Percentiles rank a stretch among this genome's conserved stretches.
Evolutionary conservation across 2,797 vertebrate genomes (phyloP).

Genomic region (Ptychobarbus kaznakovi): DNA sequence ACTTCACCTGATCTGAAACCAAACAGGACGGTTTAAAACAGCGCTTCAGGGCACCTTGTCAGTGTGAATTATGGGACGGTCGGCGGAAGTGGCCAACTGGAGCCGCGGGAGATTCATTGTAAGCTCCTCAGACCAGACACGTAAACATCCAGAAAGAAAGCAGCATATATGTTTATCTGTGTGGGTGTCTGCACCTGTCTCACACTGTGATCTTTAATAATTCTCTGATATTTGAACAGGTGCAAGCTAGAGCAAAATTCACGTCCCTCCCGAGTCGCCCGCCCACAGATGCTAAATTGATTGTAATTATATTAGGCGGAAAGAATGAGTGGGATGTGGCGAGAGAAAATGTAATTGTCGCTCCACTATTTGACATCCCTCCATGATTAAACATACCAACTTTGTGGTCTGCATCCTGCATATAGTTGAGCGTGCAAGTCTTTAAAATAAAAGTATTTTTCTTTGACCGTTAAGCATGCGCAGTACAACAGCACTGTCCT

Average conservation of each 20-base stretch:
- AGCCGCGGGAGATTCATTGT: constrained; percentile 26
- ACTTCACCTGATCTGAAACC: constrained; percentile 13
- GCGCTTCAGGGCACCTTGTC: constrained; percentile 12
- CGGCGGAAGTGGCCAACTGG: not conserved
- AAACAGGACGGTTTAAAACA: not conserved
- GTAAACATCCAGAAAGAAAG: constrained; percentile 2
- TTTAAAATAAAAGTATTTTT: not conserved
- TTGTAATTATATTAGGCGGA: constrained; percentile 11
- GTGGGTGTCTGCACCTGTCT: constrained; percentile 10
- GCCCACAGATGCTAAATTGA: constrained; percentile 1
- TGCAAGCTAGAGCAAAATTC: not conserved
- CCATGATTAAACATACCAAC: not conserved
- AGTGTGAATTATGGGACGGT: not conserved
- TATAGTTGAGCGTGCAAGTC: not conserved
- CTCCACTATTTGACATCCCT: not conserved
- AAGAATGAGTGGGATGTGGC: not conserved
- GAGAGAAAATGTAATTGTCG: not conserved
- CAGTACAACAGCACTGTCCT: too few species aligned
- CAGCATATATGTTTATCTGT: not conserved
- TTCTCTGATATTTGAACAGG: constrained; percentile 8
- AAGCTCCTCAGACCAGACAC: not conserved
- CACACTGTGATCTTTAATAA: constrained; percentile 1
- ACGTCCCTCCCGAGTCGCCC: not conserved
- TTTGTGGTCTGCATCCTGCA: fast-evolving
- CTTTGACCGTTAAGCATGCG: too few species aligned